Conservation (phyloP, 2,797 vertebrate species). For the Falco peregrinus region DNA sequence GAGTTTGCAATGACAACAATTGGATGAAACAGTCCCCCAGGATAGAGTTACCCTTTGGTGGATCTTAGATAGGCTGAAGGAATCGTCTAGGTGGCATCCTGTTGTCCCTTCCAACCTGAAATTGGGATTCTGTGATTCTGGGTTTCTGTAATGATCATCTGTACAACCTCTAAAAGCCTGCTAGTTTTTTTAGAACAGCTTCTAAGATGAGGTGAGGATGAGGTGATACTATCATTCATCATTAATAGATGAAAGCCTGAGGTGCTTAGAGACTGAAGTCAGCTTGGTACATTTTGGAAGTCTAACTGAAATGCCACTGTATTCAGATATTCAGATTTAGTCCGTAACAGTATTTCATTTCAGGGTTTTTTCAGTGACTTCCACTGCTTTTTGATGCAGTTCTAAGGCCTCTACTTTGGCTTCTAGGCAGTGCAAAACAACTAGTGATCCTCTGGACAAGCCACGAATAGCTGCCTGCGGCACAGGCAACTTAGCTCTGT, state of each 20-base stretch:
- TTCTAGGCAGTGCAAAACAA: neutral
- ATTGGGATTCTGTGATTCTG: neutral
- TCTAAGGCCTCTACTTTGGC: neutral
- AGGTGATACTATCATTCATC: neutral
- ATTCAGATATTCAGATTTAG: neutral
- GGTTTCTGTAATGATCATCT: neutral
- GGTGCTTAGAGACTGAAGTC: neutral
- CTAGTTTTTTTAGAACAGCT: neutral
- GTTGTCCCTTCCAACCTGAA: neutral
- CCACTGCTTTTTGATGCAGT: neutral
- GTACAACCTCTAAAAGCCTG: neutral
- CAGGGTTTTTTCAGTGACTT: neutral
- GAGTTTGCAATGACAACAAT: neutral
- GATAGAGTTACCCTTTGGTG: neutral
- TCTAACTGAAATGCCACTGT: neutral
- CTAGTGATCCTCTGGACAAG: neutral
- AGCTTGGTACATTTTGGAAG: neutral
- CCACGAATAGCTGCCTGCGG: neutral
- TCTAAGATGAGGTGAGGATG: neutral
- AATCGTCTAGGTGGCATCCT: neutral
- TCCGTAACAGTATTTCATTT: neutral
- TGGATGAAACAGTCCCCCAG: neutral
- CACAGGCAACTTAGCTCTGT: neutral
- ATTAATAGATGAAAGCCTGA: neutral
- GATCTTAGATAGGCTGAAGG: neutral